These are phyloP conservation scores for Agrochola circellaris DNA, from an alignment of 2,888 invertebrate species.

Conservation along the genomic window DNA sequence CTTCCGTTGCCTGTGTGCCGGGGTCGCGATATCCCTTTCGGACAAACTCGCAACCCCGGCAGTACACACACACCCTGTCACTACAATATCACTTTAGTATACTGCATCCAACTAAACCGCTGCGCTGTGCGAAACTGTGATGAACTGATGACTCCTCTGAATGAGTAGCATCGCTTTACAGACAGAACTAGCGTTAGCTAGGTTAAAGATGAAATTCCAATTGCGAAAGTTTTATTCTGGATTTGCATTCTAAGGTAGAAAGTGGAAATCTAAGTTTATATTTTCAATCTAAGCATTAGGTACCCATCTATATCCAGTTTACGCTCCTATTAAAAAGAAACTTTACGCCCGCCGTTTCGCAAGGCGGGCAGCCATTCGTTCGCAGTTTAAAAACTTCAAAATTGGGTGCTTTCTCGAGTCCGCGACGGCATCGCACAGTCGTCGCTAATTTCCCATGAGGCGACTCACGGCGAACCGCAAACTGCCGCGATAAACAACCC, in stretches of 20 bases:
- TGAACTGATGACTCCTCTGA: not conserved
- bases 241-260: not conserved
- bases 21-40: no score
- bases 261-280: not conserved
- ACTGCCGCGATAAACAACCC: slow-evolving; percentile 79
- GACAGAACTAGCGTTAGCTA: not conserved
- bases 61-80: not conserved
- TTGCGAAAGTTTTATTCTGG: not conserved
- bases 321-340: slow-evolving; percentile 74
- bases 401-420: slow-evolving; percentile 76
- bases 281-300: slow-evolving; percentile 3
- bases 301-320: slow-evolving; percentile 48
- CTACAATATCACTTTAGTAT: not conserved
- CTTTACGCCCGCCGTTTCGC: slow-evolving; percentile 65
- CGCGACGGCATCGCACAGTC: slow-evolving; percentile 69
- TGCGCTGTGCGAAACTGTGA: not conserved
- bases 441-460: slow-evolving; percentile 81
- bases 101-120: not conserved
- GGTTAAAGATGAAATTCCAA: not conserved
- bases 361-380: slow-evolving; percentile 59
- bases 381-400: slow-evolving; percentile 80
- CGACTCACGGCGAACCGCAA: slow-evolving; percentile 75
- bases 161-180: not conserved
- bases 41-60: no score
- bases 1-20: no score